phyloP scores from a whole-genome alignment of 2,797 vertebrate species.

The Notolepis coatsorum region DNA sequence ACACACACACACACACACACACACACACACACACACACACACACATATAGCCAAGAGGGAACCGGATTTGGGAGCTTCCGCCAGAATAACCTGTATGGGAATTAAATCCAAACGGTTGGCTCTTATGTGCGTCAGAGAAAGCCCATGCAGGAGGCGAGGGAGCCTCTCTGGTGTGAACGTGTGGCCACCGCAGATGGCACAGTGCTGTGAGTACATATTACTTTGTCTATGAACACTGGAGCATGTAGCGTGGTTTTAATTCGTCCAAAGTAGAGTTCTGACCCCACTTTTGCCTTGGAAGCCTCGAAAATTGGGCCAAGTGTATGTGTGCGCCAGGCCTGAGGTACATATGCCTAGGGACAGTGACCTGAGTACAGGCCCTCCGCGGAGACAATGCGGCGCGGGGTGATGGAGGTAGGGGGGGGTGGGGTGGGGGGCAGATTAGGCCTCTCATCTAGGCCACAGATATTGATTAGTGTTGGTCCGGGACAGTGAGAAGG shows the following conservation, averaged over 20 bases:
- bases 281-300: conserved; percentile 64
- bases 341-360: conserved; percentile 65
- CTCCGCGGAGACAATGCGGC: conserved; percentile 67
- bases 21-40: conserved; percentile 9
- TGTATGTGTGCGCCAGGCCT: conserved; percentile 31
- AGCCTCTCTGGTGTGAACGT: conserved; percentile 50
- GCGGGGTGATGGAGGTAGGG: conserved; percentile 45
- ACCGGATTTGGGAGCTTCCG: conserved; percentile 67
- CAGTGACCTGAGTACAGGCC: conserved; percentile 62
- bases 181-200: conserved; percentile 67
- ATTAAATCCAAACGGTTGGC: conserved; percentile 58
- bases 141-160: conserved; percentile 16
- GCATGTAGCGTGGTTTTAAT: conserved; percentile 67
- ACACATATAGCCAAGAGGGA: conserved; percentile 41
- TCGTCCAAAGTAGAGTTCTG: conserved; percentile 49
- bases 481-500: conserved; percentile 70
- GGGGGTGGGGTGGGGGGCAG: conserved; percentile 36
- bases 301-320: conserved; percentile 61
- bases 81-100: conserved; percentile 70
- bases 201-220: conserved; percentile 44
- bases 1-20: conserved; percentile 29
- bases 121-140: conserved; percentile 40
- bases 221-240: conserved; percentile 75
- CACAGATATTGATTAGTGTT: conserved; percentile 86
- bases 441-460: conserved; percentile 82